A percentile compares a stretch with the other conserved stretches of the same genome.
phyloP scores from a whole-genome alignment of 2,797 vertebrate genomes.

The Martes flavigula region DNA sequence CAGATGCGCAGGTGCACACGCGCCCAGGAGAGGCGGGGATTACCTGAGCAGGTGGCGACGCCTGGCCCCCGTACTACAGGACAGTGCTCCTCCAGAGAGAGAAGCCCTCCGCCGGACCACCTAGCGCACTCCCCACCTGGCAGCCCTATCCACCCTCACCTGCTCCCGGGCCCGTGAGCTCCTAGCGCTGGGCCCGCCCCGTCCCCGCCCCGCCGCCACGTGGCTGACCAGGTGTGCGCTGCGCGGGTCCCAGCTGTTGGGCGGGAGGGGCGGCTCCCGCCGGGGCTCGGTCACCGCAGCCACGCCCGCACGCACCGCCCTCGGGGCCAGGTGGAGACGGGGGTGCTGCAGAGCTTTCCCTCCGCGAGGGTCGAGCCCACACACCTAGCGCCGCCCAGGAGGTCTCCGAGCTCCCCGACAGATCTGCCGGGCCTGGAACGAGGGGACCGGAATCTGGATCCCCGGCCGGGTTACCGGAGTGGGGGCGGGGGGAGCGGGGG shows the following conservation, averaged over 20 bases:
- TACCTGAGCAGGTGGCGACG: background rate
- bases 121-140: background rate
- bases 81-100: background rate
- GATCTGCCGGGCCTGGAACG: too few relatives aligned
- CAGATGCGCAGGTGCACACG: background rate
- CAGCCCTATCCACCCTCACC: background rate
- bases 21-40: background rate
- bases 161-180: background rate
- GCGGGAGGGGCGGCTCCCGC: background rate
- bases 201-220: conserved; percentile 24
- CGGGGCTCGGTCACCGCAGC: background rate
- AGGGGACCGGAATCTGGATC: background rate
- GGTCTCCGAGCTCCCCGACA: background rate
- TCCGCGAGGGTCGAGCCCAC: background rate
- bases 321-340: background rate
- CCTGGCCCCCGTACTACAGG: background rate
- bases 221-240: background rate
- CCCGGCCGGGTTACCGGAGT: background rate
- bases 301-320: background rate
- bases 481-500: too few relatives aligned
- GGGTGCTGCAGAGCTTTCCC: background rate
- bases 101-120: background rate
- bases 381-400: background rate
- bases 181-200: background rate
- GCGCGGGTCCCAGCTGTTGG: background rate